Evolutionary conservation across 2,113 vertebrate genomes (phyloP), one percentile per base, ranked within the genome.

Genomic region (Thalassarche chlororhynchos): DNA sequence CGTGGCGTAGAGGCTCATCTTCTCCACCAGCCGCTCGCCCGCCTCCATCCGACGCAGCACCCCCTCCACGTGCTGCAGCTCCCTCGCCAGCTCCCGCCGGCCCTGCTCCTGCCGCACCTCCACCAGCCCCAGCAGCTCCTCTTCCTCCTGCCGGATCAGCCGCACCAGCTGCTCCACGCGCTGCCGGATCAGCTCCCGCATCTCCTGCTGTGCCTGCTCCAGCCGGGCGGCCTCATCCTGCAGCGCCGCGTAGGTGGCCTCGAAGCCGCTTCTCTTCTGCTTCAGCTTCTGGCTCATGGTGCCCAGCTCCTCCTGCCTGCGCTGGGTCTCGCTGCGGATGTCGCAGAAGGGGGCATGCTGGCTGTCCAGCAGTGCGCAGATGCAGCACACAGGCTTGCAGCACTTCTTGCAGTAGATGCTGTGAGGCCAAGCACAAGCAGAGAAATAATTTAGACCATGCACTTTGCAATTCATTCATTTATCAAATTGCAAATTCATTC

Each of bases 361-460:
- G 13, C 20, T 66, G n/a, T 98, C 98, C 80, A 98, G 94, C 40
- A 98, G 77, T 0, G 97, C 97, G 1, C 98, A 98, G 4, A 3
- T 7, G 58, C 97, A 96, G 91, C 98, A 98, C 69, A 98, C 38
- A 0, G 95, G 74, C 47, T 97, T 96, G 52, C 23, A 5, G 12
- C 97, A 98, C 54, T 64, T 86, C 8, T 62, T 55, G 93, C 98
- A 98, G 82, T 97, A 98, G 87, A 97, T 95, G 87, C 98, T 98
- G 79, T 0, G 26, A 66, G 91, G 34, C 74, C 38, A 82, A 57
- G 51, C 6, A 9, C 52, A 62, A 70, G 18, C 15, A 58, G 61
- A 69, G 24, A 8, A 11, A 12, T 18, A 3, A 38, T 24, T 83
- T 15, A 47, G 31, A 49, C 14, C 32, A 2, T 1, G 4, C 14